Percentiles rank a stretch among this genome's conserved stretches.
These are phyloP conservation scores for Conger conger DNA, from an alignment of 2,113 vertebrate species.

Conservation along the genomic window DNA sequence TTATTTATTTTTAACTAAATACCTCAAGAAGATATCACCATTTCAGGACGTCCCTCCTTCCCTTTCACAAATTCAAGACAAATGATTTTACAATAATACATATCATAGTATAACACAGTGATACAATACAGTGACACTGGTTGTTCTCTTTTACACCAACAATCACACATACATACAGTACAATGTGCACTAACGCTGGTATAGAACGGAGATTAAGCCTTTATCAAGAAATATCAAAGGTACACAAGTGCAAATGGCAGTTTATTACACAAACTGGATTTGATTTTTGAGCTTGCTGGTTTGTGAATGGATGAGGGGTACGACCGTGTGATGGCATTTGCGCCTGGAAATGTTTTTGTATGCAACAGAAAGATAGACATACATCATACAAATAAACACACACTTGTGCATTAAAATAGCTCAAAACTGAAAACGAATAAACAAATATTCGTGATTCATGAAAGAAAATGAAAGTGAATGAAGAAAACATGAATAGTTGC, in stretches of 20 bases:
- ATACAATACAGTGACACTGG: background rate
- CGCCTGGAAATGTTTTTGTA: background rate
- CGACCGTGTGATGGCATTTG: background rate
- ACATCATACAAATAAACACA: background rate
- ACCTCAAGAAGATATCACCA: background rate
- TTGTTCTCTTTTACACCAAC: background rate
- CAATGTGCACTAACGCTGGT: constrained; percentile 11
- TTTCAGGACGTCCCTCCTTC: constrained; percentile 16
- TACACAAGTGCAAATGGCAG: constrained; percentile 9
- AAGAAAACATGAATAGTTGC: too few relatives aligned
- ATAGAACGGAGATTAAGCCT: background rate
- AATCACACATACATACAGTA: constrained; percentile 1
- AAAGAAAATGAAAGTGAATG: too few relatives aligned
- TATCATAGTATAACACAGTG: background rate
- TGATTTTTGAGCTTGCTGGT: background rate
- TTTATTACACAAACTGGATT: background rate
- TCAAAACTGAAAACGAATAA: background rate
- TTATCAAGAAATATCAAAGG: background rate
- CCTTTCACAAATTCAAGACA: background rate
- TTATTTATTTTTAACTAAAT: background rate
- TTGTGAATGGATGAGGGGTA: background rate
- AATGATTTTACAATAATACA: background rate
- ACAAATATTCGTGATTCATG: background rate
- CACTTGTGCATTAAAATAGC: background rate
- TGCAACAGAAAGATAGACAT: background rate